Evolutionary conservation across 1,140 invertebrate genomes (phyloP).

Genomic region (Riptortus pedestris): DNA sequence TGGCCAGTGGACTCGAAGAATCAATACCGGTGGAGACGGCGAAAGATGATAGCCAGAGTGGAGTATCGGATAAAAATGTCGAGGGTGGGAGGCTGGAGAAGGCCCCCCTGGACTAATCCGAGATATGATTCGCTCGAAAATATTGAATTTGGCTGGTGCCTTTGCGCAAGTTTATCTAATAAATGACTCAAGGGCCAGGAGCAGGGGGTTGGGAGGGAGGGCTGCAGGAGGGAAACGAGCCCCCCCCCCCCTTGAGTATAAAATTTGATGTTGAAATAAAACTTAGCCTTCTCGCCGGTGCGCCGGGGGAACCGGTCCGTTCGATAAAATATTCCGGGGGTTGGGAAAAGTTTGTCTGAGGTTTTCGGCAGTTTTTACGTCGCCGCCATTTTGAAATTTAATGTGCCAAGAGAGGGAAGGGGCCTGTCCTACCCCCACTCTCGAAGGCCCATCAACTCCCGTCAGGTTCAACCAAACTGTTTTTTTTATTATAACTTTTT

Average conservation of each 20-base stretch:
- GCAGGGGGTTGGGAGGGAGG: neutral
- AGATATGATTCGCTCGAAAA: slow-evolving; percentile 22
- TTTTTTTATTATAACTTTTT: slow-evolving; percentile 5
- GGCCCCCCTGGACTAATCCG: slow-evolving; percentile 9
- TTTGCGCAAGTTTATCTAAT: slow-evolving; percentile 22
- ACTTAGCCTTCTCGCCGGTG: neutral
- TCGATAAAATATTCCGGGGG: slow-evolving; percentile 17
- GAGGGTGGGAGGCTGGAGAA: slow-evolving; percentile 2
- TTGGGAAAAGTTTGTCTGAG: slow-evolving; percentile 9
- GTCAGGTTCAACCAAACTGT: neutral
- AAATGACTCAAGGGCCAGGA: slow-evolving; percentile 5
- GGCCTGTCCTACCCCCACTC: neutral
- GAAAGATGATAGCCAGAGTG: neutral
- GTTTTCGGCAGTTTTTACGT: slow-evolving; percentile 17
- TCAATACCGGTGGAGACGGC: neutral
- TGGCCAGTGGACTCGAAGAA: neutral
- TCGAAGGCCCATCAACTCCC: slow-evolving; percentile 3
- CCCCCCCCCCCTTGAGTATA: neutral
- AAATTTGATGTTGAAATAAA: slow-evolving; percentile 21
- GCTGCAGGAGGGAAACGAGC: neutral
- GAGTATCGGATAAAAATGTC: slow-evolving; percentile 18
- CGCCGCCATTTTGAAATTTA: slow-evolving; percentile 18
- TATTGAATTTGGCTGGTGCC: slow-evolving; percentile 20
- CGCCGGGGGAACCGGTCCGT: neutral
- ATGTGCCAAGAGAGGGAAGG: slow-evolving; percentile 6